phyloP scores from a whole-genome alignment of 2,888 invertebrate species.

The Saturnia pavonia region DNA sequence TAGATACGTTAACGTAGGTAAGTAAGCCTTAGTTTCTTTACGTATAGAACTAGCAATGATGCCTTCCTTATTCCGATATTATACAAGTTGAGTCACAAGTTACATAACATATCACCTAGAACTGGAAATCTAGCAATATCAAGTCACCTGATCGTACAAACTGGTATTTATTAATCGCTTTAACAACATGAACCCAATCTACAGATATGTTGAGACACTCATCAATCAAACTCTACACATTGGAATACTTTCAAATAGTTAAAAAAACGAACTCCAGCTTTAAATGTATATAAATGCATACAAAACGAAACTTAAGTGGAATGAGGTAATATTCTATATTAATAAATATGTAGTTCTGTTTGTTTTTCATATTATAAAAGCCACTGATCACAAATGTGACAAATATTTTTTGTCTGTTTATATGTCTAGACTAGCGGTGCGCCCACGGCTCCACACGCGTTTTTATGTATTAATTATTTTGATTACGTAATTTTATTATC shows the following conservation, averaged over 20 bases:
- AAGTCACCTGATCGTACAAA: slow-evolving; percentile 29
- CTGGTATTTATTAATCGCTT: slow-evolving; percentile 13
- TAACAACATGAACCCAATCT: background rate
- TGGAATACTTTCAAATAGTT: background rate
- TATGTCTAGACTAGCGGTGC: too few relatives aligned
- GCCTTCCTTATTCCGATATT: slow-evolving; percentile 14
- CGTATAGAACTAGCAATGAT: background rate
- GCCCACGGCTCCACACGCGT: too few relatives aligned
- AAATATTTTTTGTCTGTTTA: too few relatives aligned
- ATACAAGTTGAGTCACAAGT: background rate
- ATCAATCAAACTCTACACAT: background rate
- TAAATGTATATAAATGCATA: background rate
- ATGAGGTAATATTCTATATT: too few relatives aligned
- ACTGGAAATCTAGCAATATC: slow-evolving; percentile 28
- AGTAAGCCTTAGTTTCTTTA: background rate
- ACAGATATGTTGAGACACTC: slow-evolving; percentile 15
- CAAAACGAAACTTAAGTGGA: background rate
- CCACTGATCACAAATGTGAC: too few relatives aligned
- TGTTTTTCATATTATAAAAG: too few relatives aligned
- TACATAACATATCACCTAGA: slow-evolving; percentile 19
- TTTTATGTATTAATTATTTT: too few relatives aligned
- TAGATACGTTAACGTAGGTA: background rate
- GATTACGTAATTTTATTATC: too few relatives aligned
- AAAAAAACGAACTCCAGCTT: background rate
- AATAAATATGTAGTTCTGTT: too few relatives aligned